Conservation (phyloP, 2,113 vertebrate genomes). For the Solenodon paradoxus region DNA sequence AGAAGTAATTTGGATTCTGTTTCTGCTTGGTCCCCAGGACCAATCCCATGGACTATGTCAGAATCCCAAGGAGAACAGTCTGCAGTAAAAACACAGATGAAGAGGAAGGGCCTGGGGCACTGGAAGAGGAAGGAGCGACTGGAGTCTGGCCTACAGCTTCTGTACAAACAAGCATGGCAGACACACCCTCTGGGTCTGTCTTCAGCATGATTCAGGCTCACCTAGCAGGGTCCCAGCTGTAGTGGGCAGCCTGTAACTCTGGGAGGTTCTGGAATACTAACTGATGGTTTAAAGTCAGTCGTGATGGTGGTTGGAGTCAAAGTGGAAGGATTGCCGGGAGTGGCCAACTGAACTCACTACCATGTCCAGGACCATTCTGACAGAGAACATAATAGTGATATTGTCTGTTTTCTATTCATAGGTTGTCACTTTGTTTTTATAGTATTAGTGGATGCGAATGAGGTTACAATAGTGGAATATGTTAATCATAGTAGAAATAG, state of each 20-base stretch:
- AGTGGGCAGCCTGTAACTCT: background rate
- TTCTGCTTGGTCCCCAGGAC: background rate
- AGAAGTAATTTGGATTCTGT: too few species aligned
- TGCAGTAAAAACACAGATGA: background rate
- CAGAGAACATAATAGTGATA: too few species aligned
- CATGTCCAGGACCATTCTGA: background rate
- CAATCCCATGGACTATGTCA: rapidly evolving
- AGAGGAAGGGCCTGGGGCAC: background rate
- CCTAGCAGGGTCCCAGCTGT: background rate
- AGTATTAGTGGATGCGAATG: too few species aligned
- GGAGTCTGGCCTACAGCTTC: background rate
- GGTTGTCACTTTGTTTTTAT: too few species aligned
- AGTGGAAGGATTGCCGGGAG: background rate
- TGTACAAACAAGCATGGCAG: background rate
- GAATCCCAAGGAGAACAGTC: background rate
- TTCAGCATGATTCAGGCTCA: rapidly evolving
- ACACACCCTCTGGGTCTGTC: background rate
- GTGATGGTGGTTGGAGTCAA: background rate
- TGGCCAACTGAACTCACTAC: too few species aligned
- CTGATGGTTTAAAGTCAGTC: background rate
- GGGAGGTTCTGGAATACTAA: background rate
- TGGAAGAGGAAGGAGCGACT: too few species aligned
- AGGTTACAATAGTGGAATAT: too few species aligned
- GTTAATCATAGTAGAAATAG: too few species aligned
- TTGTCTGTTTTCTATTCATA: too few species aligned